phyloP scores from a whole-genome alignment of 2,113 vertebrate species.

The Ia io region DNA sequence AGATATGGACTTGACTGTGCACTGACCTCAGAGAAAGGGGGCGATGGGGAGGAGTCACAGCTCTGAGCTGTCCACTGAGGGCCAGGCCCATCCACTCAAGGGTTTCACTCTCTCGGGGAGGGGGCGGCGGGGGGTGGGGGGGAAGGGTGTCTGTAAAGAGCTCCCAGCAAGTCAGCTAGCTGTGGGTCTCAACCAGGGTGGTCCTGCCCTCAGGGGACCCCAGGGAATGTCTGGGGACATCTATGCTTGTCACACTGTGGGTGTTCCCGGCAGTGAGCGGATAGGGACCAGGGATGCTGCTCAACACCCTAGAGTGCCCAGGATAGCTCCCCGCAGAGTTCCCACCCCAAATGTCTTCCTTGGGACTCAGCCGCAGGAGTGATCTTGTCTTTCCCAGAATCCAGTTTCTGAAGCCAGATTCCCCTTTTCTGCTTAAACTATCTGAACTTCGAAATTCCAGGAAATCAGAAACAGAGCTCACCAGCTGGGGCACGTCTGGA shows the following conservation, averaged over 20 bases:
- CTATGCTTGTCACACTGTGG: neutral
- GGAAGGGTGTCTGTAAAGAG: neutral
- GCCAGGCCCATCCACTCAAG: neutral
- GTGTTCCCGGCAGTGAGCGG: neutral
- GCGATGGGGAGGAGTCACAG: neutral
- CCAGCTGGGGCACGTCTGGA: neutral
- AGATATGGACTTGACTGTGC: neutral
- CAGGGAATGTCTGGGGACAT: neutral
- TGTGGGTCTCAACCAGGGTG: accelerated
- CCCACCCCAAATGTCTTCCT: neutral
- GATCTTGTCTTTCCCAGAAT: neutral
- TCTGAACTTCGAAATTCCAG: neutral
- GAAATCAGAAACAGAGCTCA: neutral
- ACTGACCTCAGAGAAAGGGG: neutral
- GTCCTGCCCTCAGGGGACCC: neutral
- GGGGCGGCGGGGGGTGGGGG: neutral
- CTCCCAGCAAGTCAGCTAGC: neutral
- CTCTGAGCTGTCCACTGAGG: neutral
- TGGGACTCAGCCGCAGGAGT: neutral
- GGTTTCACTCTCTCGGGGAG: neutral
- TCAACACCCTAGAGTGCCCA: neutral
- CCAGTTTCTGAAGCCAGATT: neutral
- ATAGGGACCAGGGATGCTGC: neutral
- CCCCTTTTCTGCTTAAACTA: neutral
- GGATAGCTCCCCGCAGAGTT: accelerated